Evolutionary conservation across 2,888 invertebrate species (phyloP).

Genomic region (Trachelus troglodyta): DNA sequence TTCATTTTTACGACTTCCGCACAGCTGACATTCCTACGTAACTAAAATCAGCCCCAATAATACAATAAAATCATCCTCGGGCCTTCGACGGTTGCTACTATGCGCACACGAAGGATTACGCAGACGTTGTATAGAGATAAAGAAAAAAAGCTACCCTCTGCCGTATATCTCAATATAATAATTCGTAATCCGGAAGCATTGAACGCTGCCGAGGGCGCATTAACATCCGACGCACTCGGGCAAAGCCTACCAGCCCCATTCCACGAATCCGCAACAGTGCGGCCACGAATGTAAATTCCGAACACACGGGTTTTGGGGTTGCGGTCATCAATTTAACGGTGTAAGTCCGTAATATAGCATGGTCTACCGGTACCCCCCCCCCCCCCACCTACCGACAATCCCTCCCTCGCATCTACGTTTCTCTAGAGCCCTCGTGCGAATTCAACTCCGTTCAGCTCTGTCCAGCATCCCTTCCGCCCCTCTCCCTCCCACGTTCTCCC

Average conservation of each 20-base stretch:
- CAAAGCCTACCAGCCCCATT: not conserved
- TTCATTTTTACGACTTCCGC: not conserved
- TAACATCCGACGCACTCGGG: constrained; percentile 4
- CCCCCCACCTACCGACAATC: not conserved
- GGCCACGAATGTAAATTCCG: constrained; percentile 46
- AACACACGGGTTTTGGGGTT: constrained; percentile 43
- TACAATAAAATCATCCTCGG: not conserved
- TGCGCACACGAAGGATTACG: not conserved
- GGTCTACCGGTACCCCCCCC: not conserved
- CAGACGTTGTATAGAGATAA: not conserved
- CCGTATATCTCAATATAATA: constrained; percentile 9
- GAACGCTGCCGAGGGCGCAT: constrained; percentile 9
- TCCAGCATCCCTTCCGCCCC: not conserved
- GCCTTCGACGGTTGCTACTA: not conserved
- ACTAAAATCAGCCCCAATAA: not conserved
- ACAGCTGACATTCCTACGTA: not conserved
- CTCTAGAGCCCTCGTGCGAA: not conserved
- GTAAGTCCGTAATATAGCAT: constrained; percentile 43
- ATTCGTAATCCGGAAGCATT: constrained; percentile 25
- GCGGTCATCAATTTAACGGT: constrained; percentile 56
- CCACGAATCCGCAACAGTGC: constrained; percentile 12
- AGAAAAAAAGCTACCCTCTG: not conserved
- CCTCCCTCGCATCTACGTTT: not conserved
- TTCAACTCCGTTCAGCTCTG: constrained; percentile 22
- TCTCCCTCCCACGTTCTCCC: not conserved